These are phyloP conservation scores for Acyrthosiphon pisum DNA, from an alignment of 1,140 invertebrate species.

Conservation along the genomic window DNA sequence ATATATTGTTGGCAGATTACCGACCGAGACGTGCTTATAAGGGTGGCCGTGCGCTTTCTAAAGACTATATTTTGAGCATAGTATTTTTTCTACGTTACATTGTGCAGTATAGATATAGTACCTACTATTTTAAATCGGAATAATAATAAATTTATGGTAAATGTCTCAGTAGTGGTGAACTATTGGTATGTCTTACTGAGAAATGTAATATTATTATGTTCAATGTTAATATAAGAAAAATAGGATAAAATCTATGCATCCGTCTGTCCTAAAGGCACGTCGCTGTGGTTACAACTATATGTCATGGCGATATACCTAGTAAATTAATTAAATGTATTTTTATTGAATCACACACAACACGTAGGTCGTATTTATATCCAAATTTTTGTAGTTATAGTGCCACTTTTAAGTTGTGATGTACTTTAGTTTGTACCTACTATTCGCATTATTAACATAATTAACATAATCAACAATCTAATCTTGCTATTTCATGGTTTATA, in stretches of 20 bases:
- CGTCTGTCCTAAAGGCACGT: neutral
- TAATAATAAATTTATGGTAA: neutral
- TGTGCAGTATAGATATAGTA: neutral
- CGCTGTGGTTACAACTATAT: neutral
- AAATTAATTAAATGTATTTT: neutral
- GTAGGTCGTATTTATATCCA: neutral
- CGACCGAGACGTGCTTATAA: neutral
- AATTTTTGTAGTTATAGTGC: neutral
- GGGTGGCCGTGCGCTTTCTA: neutral
- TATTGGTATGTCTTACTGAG: neutral
- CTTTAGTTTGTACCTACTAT: no score
- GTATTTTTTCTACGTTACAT: neutral
- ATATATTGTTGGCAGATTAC: neutral
- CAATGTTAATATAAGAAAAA: neutral
- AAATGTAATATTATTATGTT: neutral
- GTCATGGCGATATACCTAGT: neutral
- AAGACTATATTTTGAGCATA: neutral
- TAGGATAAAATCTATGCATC: neutral
- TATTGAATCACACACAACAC: neutral
- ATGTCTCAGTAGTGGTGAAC: no score
- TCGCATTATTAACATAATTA: no score
- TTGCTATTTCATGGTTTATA: no score
- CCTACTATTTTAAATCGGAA: neutral
- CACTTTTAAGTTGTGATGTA: neutral
- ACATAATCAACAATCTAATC: neutral